Evolutionary conservation across 2,797 vertebrate genomes (phyloP).

Genomic region (Acanthis flammea): DNA sequence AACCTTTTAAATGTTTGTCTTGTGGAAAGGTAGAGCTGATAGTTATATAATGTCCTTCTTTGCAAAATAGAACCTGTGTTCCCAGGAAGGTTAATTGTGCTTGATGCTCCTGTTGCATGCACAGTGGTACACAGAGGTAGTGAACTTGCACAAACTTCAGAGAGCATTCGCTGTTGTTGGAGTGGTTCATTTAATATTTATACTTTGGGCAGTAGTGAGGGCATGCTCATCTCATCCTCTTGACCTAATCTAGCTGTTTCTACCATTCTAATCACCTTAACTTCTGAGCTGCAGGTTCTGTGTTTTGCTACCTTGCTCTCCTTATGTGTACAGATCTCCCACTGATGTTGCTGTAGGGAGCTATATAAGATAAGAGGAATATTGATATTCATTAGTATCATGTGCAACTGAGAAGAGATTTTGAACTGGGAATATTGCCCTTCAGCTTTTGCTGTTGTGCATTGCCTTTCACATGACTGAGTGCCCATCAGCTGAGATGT

Average conservation of each 20-base stretch:
- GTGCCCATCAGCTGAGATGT: not conserved
- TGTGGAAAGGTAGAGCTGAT: not conserved
- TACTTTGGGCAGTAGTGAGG: not conserved
- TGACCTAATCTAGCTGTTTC: not conserved
- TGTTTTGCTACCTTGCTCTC: not conserved
- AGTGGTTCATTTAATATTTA: not conserved
- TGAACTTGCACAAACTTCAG: not conserved
- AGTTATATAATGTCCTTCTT: not conserved
- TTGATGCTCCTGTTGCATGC: not conserved
- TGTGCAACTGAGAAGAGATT: not conserved
- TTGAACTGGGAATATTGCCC: slow-evolving; percentile 14
- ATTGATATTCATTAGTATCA: not conserved
- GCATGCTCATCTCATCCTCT: not conserved
- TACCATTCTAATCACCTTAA: not conserved
- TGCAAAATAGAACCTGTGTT: not conserved
- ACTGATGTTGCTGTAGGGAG: slow-evolving; percentile 11
- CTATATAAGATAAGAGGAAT: slow-evolving; percentile 11
- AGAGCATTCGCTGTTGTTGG: not conserved
- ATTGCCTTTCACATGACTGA: not conserved
- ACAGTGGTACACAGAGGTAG: not conserved
- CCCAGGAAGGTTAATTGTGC: not conserved
- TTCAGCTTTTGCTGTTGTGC: not conserved
- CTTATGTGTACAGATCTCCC: not conserved
- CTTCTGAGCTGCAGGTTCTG: not conserved
- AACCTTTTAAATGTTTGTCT: not conserved